phyloP scores from a whole-genome alignment of 2,113 vertebrate species.

The Istiophorus platypterus region DNA sequence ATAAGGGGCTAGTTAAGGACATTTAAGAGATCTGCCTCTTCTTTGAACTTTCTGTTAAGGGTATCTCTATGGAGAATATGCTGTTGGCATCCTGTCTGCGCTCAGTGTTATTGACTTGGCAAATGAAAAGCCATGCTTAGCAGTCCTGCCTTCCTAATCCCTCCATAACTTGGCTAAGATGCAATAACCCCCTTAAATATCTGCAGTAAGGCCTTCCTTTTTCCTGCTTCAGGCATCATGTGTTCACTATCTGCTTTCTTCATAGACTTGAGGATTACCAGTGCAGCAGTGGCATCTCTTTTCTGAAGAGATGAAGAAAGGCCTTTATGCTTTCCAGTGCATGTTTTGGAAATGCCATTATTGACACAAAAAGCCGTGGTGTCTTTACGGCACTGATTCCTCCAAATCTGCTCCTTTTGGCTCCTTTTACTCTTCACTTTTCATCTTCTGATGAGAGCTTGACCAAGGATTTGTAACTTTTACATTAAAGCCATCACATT shows the following conservation, averaged over 20 bases:
- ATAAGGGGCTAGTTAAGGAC: constrained; percentile 4
- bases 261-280: constrained; percentile 4
- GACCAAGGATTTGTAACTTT: constrained; percentile 13
- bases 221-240: constrained; percentile 23
- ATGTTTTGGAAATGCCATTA: constrained; percentile 8
- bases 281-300: background rate
- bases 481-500: background rate
- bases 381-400: constrained; percentile 15
- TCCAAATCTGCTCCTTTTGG: constrained; percentile 1
- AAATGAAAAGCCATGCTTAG: constrained; percentile 7
- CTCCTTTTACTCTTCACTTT: background rate
- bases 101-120: constrained; percentile 35
- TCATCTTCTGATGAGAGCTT: constrained; percentile 5
- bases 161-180: constrained; percentile 35
- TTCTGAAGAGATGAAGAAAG: background rate
- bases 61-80: constrained; percentile 41
- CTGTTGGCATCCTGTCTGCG: constrained; percentile 28
- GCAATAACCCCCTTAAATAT: constrained; percentile 38
- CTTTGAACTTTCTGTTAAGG: constrained; percentile 35
- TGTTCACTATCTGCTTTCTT: constrained; percentile 11
- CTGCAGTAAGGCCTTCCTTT: constrained; percentile 12
- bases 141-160: constrained; percentile 52
- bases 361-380: background rate
- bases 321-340: background rate
- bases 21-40: constrained; percentile 21